Base-by-base conservation (phyloP, 2,797 vertebrate species). In the Gobio occitaniae region DNA sequence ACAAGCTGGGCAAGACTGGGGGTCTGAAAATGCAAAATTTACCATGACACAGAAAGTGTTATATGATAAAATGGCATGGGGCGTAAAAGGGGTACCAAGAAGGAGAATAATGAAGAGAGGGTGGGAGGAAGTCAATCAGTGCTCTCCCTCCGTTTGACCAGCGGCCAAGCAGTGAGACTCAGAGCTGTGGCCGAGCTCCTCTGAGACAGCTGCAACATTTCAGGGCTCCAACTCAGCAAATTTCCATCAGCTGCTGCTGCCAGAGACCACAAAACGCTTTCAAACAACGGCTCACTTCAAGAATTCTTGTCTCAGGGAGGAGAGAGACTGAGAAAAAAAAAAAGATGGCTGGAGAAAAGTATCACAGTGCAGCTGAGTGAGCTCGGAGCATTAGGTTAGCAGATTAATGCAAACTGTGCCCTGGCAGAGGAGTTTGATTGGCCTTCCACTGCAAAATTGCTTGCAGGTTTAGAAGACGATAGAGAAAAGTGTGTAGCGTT, bases 211-310 rank as follows among this genome's bases (percentile, higher is more conserved):
- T 97, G 97, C 95, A 96, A 95, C 95, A 93, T 96, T 96, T 98
- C 96, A 97, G 93, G 93, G 94, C 96, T 95, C 94, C 95, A 94
- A 96, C 95, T 97, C 97, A 97, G 96, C 96, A 93, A 96, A 96
- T 98, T 98, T 98, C 97, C 96, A 97, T 96, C 95, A 93, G 91
- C 92, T 91, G 88, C 82, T 89, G 91, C 93, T 96, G 97, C 96
- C 97, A 99, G 97, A 95, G 95, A 97, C 97, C 97, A 96, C 97
- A 97, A 95, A 96, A 96, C 91, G 94, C 95, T 96, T 96, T 96
- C 94, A 96, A 97, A 97, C 96, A 97, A 97, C 95, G 94, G 92
- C 93, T 96, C 88, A 91, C 94, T 95, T 97, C 94, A 96, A 96
- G 95, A 94, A 95, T 92, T 94, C 90, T 84, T 86, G 82, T 90